phyloP scores from a whole-genome alignment of 2,797 vertebrate species.

The Euthynnus affinis region DNA sequence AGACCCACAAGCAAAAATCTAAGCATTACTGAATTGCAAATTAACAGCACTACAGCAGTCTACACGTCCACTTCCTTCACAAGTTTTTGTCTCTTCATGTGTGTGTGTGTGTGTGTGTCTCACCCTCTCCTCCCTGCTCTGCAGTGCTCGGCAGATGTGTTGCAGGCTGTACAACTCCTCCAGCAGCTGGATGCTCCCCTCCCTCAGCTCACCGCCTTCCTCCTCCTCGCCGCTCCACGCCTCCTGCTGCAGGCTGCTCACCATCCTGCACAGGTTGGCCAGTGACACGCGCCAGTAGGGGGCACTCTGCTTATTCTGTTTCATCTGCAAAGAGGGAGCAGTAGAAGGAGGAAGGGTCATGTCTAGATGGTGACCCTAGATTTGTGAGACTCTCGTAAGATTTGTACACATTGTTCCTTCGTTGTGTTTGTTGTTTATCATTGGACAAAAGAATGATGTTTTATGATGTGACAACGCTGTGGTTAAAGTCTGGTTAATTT shows the following conservation, averaged over 20 bases:
- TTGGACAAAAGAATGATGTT: no score
- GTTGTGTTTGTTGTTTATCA: no score
- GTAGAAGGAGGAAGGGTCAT: no score
- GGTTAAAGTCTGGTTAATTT: no score
- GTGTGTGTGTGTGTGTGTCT: constrained; percentile 34
- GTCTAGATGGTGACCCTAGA: no score
- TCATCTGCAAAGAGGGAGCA: constrained; percentile 77
- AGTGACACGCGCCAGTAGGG: constrained; percentile 92
- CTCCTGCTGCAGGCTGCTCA: constrained; percentile 86
- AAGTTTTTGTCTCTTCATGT: background rate
- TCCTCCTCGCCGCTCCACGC: constrained; percentile 82
- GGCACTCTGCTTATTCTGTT: constrained; percentile 87
- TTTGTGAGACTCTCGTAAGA: no score
- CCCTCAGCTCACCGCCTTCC: constrained; percentile 78
- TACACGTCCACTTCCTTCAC: no score
- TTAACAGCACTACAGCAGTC: no score
- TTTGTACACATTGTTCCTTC: no score
- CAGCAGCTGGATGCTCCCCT: constrained; percentile 87
- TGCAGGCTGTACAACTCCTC: constrained; percentile 90
- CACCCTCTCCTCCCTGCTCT: constrained; percentile 90
- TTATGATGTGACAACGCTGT: no score
- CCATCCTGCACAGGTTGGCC: constrained; percentile 89
- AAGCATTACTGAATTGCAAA: no score
- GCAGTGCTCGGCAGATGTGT: constrained; percentile 91
- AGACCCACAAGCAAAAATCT: no score